Base-by-base conservation (phyloP, 1,140 invertebrate species). In the Cydia fagiglandana region DNA sequence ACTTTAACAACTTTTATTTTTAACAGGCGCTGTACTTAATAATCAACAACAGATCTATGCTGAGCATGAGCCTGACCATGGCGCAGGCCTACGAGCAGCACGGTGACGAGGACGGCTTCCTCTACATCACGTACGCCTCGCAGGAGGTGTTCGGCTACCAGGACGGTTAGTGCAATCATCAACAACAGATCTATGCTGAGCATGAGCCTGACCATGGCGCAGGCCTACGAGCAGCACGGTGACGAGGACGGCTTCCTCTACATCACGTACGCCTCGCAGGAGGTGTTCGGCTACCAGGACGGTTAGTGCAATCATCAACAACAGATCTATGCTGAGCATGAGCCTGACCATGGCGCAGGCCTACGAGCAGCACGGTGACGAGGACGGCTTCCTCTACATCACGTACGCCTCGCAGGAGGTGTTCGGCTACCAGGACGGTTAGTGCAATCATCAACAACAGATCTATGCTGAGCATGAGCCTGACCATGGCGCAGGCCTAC, bases 391-490 rank as follows among this genome's bases (percentile, higher is more conserved):
- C 85, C 94, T 98, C 0, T 97, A 97, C 83, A 95, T 98, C 80
- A 97, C 97, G 1, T 98, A 97, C 88, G 97, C 97, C 1, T 97
- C 96, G 24, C 97, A 98, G 93, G 97, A 97, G 94, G 96, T 97
- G 81, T 98, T 98, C 90, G 97, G 97, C 13, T 93, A 91, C 70
- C 85, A 91, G 76, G 90, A 91, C 80, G 88, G 91, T 91, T 75
- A 87, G 86, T 76, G 66, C 30, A 24, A 41, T 41, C 9, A 41
- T 41, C 15, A 15, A 4, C 47, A 50, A 50, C 15, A 50, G 13
- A 50, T 12, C 47, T 12, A 50, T 15, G 47, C 12, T 41, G 6
- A 38, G 47, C 47, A 50, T 2, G 47, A 50, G 12, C 13, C 47
- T 41, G 9, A 97, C 97, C 1, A 94, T 98, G 89, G 94, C 96